phyloP scores from a whole-genome alignment of 2,113 vertebrate genomes.

The Epinephelus fuscoguttatus region DNA sequence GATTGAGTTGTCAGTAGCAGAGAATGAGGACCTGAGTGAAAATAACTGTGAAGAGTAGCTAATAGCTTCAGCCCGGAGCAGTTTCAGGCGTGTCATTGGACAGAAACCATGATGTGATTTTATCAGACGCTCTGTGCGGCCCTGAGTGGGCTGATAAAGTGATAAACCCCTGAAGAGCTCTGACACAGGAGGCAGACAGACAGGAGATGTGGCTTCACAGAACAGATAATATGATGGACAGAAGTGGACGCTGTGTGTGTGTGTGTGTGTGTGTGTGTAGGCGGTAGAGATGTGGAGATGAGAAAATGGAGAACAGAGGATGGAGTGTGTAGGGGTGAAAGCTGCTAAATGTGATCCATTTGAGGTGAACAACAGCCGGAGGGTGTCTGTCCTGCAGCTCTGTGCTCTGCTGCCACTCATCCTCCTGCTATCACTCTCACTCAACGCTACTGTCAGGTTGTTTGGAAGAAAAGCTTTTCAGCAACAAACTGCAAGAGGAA shows the following conservation, averaged over 20 bases:
- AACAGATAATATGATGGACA: slow-evolving; percentile 43
- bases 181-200: slow-evolving; percentile 6
- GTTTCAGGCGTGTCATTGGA: slow-evolving; percentile 38
- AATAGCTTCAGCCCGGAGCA: slow-evolving; percentile 40
- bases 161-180: slow-evolving; percentile 35
- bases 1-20: slow-evolving; percentile 4
- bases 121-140: slow-evolving; percentile 29
- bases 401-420: slow-evolving; percentile 22
- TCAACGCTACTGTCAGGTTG: background rate
- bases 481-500: too few species aligned
- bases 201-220: slow-evolving; percentile 34
- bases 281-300: slow-evolving; percentile 17
- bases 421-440: background rate
- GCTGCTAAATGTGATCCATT: slow-evolving; percentile 36
- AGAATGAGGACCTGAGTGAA: slow-evolving; percentile 15
- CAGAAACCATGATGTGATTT: slow-evolving; percentile 47
- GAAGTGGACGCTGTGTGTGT: slow-evolving; percentile 15
- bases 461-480: background rate
- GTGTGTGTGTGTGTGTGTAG: background rate
- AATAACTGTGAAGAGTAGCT: slow-evolving; percentile 38
- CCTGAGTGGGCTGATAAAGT: slow-evolving; percentile 39
- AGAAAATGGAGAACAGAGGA: background rate
- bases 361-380: slow-evolving; percentile 27
- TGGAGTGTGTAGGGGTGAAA: slow-evolving; percentile 10
- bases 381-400: slow-evolving; percentile 25